phyloP scores from a whole-genome alignment of 2,113 vertebrate genomes.

The Ceyx cyanopectus region DNA sequence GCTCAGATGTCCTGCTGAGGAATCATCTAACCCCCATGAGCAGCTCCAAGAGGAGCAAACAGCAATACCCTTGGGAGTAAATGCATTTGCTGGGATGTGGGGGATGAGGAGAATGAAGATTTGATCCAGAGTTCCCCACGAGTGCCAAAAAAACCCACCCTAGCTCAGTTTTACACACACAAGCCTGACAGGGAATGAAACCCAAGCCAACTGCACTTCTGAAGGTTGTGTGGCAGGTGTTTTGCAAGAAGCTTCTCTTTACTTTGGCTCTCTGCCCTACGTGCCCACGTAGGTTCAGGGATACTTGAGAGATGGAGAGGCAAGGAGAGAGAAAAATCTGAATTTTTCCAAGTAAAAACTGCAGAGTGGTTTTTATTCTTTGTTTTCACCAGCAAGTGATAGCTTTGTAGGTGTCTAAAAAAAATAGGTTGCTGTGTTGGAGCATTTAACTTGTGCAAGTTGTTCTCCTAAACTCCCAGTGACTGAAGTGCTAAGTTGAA shows the following conservation, averaged over 20 bases:
- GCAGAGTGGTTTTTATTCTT: background rate
- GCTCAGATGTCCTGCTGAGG: background rate
- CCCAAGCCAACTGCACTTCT: background rate
- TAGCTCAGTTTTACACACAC: background rate
- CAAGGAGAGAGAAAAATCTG: background rate
- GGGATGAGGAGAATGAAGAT: background rate
- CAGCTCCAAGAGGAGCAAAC: background rate
- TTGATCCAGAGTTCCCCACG: background rate
- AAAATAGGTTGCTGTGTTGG: background rate
- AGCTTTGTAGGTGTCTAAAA: background rate
- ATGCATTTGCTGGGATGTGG: background rate
- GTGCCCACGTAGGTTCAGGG: background rate
- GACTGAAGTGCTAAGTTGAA: slow-evolving; percentile 7
- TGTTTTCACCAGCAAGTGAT: background rate
- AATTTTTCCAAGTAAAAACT: background rate
- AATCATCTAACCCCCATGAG: rapidly evolving
- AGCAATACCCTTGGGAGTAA: background rate
- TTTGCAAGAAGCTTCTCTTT: background rate
- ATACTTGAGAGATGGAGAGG: background rate
- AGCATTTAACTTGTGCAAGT: background rate
- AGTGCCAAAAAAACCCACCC: background rate
- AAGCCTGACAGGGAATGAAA: background rate
- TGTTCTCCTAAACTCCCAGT: slow-evolving; percentile 25
- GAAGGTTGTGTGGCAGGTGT: background rate
- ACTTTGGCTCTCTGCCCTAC: background rate